Conservation (phyloP, 2,888 invertebrate genomes). For the Drosophila subsilvestris region DNA sequence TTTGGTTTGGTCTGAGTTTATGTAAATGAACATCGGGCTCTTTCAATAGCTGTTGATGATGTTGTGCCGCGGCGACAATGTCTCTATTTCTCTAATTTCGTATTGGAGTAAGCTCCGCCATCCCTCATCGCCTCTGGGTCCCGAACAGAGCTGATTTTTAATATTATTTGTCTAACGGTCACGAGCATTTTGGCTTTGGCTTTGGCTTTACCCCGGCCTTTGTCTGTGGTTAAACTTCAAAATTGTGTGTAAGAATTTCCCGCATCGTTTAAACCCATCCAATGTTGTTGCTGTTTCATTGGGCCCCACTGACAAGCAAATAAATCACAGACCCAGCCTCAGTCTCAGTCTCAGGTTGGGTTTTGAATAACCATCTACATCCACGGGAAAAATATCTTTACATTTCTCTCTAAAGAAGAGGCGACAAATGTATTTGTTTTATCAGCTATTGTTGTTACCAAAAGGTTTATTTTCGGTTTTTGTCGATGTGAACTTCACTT, state of each 20-base stretch:
- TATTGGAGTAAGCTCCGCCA: constrained; percentile 43
- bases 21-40: constrained; percentile 64
- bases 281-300: constrained; percentile 64
- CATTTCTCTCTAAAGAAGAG: constrained; percentile 64
- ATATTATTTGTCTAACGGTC: constrained; percentile 78
- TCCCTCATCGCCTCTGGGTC: constrained; percentile 4
- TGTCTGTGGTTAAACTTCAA: constrained; percentile 77
- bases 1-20: constrained; percentile 48
- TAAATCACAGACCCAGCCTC: constrained; percentile 62
- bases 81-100: constrained; percentile 75
- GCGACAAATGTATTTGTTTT: constrained; percentile 78
- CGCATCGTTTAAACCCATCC: constrained; percentile 75
- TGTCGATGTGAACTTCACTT: constrained; percentile 68
- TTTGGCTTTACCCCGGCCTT: constrained; percentile 40
- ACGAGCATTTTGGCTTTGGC: constrained; percentile 68
- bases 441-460: constrained; percentile 68
- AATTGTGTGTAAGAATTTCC: constrained; percentile 70
- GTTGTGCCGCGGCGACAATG: constrained; percentile 73
- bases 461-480: constrained; percentile 61
- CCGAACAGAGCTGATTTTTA: constrained; percentile 63
- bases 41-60: constrained; percentile 76
- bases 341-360: constrained; percentile 30
- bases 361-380: constrained; percentile 68
- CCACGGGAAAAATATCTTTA: constrained; percentile 62
- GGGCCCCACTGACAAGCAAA: constrained; percentile 69